These are phyloP conservation scores for Parasteatoda lunata DNA, from an alignment of 2,888 invertebrate genomes.

Conservation along the genomic window DNA sequence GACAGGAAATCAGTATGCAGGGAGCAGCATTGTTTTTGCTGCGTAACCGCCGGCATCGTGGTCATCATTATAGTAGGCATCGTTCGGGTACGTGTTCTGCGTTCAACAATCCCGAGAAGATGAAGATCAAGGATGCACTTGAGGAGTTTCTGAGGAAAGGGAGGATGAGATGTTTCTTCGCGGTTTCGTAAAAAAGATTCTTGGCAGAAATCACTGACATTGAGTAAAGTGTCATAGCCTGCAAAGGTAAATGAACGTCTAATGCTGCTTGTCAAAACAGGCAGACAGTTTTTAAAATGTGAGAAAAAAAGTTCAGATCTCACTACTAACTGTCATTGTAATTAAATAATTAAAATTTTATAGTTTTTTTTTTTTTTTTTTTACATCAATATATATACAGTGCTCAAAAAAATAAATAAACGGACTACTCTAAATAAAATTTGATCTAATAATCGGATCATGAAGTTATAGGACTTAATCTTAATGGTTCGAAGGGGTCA, in stretches of 20 bases:
- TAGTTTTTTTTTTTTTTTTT: too few relatives aligned
- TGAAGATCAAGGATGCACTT: background rate
- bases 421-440: too few relatives aligned
- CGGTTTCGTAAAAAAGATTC: background rate
- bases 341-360: too few relatives aligned
- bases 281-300: background rate
- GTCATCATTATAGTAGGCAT: constrained; percentile 26
- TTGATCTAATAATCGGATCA: too few relatives aligned
- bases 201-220: constrained; percentile 16
- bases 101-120: background rate
- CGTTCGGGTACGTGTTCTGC: background rate
- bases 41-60: background rate
- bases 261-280: background rate
- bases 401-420: too few relatives aligned
- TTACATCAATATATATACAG: too few relatives aligned
- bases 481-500: too few relatives aligned
- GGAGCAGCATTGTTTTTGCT: constrained; percentile 78
- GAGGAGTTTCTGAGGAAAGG: background rate
- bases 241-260: constrained; percentile 9
- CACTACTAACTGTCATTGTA: too few relatives aligned
- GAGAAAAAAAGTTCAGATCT: background rate
- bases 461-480: too few relatives aligned
- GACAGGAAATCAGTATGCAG: constrained; percentile 86
- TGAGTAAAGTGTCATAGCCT: background rate
- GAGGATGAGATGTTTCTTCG: background rate